Base-by-base conservation (phyloP, 1,140 invertebrate genomes). In the Lordiphosa mommai region DNA sequence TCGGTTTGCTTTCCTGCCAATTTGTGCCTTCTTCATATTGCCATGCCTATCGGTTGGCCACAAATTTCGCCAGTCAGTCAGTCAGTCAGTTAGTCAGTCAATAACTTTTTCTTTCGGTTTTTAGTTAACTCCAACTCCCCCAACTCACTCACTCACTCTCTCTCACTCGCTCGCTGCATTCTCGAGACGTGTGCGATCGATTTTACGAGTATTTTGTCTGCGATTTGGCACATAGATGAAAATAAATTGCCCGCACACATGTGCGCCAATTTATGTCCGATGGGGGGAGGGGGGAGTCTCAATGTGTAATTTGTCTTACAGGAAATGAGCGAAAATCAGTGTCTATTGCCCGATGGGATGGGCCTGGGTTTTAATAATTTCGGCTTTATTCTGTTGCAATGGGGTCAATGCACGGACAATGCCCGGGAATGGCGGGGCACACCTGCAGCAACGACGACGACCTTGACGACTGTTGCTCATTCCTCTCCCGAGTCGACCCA, bases 201-300 rank as follows among this genome's bases (percentile, higher is more conserved):
- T 80, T 80, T 61, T 40, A 63, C 44, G 59, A 57, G 58, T 72
- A 76, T 69, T 82, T 80, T 46, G 63, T 67, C 63, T 67, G 61
- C 61, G 52, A 67, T 50, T 79, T 80, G 53, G 61, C 68, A 59
- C 53, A 44, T 66, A 55, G 76, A 82, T 82, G 76, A 82, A 82
- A 82, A 82, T 82, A 82, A 82, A 82, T 82, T 84, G 76, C 73
- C 70, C 58, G 55, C 63, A 76, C 64, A 82, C 74, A 84, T 84
- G 77, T 82, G 61, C 55, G 49, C 41, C 52, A 49, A 73, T 80
- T 80, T 80, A 82, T 71, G 74, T 53, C 52, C 33, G 29, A 30
- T 23, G 27, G 34, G n/a, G 14, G 37, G 12, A 3, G 40, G 71
- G 13, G 37, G 44, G 30, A 29, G 52, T 30, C 52, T 29, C 34